phyloP scores from a whole-genome alignment of 2,888 invertebrate genomes.

The Smittia aterrima region DNA sequence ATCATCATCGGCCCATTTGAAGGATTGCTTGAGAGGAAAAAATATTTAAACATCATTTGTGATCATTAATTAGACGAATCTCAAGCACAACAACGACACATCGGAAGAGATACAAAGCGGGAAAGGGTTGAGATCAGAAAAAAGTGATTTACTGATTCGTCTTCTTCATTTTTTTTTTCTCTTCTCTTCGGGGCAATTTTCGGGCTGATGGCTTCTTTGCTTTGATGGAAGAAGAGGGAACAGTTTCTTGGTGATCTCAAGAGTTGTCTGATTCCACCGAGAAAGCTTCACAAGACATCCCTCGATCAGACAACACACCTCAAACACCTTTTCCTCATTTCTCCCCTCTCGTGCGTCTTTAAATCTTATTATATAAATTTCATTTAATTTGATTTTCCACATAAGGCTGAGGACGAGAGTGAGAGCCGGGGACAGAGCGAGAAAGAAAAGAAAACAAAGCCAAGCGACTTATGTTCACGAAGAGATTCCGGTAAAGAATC shows the following conservation, averaged over 20 bases:
- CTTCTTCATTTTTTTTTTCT: neutral
- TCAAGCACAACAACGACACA: neutral
- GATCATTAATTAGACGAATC: slow-evolving; percentile 39
- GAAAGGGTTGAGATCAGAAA: slow-evolving; percentile 9
- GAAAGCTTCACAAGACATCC: neutral
- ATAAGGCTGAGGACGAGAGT: neutral
- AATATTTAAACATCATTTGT: slow-evolving; percentile 24
- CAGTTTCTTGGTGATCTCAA: neutral
- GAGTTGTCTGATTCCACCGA: neutral
- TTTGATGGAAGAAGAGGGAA: neutral
- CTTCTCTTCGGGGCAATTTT: slow-evolving; percentile 22
- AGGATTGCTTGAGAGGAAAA: neutral
- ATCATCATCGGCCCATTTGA: slow-evolving; percentile 13
- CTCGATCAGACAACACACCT: slow-evolving; percentile 2
- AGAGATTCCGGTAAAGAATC: neutral
- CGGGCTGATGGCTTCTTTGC: slow-evolving; percentile 15
- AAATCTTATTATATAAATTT: slow-evolving; percentile 20
- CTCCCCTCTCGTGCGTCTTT: neutral
- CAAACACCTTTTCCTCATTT: slow-evolving; percentile 15
- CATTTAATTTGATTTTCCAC: slow-evolving; percentile 25
- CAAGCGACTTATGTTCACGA: neutral
- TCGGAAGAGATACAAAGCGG: neutral
- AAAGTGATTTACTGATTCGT: slow-evolving; percentile 9
- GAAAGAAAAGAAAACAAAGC: neutral
- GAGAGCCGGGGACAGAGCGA: neutral